These are phyloP conservation scores for Triplophysa dalaica DNA, from an alignment of 2,113 vertebrate species.

Conservation along the genomic window DNA sequence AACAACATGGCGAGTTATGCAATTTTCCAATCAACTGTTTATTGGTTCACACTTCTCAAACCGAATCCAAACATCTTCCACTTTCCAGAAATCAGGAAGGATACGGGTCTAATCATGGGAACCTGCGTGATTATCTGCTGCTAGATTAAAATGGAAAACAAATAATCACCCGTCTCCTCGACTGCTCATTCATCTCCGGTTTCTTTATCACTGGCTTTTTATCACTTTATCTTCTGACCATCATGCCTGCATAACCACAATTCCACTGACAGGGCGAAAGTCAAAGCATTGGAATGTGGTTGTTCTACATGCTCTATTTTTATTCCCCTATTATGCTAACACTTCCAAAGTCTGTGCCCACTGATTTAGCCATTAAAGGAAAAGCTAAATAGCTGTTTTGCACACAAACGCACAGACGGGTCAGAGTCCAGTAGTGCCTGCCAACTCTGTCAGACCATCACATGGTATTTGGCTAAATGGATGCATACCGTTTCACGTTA, in stretches of 20 bases:
- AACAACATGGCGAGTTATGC: background rate
- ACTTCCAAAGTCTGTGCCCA: conserved; percentile 36
- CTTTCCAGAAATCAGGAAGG: conserved; percentile 2
- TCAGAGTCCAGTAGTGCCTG: background rate
- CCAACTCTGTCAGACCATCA: conserved; percentile 24
- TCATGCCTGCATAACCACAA: conserved; percentile 11
- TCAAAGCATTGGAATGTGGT: conserved; percentile 42
- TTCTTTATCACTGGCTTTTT: conserved; percentile 6
- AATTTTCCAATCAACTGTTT: background rate
- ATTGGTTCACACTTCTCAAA: background rate
- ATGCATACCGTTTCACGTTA: background rate
- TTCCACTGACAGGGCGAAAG: conserved; percentile 36
- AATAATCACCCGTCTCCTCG: conserved; percentile 20
- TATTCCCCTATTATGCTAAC: conserved; percentile 28
- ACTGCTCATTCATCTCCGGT: conserved; percentile 16
- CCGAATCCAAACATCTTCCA: background rate
- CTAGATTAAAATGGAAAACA: conserved; percentile 17
- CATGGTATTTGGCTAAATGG: conserved; percentile 13
- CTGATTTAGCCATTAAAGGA: conserved; percentile 41
- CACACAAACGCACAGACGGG: conserved; percentile 19
- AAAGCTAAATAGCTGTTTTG: conserved; percentile 47
- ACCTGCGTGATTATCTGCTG: conserved; percentile 2
- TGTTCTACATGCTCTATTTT: conserved; percentile 45
- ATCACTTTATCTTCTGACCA: conserved; percentile 17
- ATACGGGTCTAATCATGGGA: conserved; percentile 5